Percentiles rank a stretch among this genome's conserved stretches.
phyloP scores from a whole-genome alignment of 2,797 vertebrate genomes.

The Coregonus suidteri region DNA sequence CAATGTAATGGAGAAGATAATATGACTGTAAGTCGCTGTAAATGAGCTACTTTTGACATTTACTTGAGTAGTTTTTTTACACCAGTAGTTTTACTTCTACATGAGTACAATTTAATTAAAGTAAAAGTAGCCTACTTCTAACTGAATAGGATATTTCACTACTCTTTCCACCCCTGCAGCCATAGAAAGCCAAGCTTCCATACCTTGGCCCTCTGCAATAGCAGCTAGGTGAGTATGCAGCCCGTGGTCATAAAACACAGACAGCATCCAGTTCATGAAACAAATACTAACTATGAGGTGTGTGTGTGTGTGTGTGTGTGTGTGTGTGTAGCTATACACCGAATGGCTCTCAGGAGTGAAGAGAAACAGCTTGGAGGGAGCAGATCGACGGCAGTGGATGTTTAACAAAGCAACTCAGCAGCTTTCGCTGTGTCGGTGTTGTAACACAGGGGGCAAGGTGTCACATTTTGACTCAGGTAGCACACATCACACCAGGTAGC shows the following conservation, averaged over 20 bases:
- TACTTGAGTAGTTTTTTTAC: too few relatives aligned
- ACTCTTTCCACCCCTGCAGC: too few relatives aligned
- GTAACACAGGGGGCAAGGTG: not conserved
- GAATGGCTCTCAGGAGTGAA: not conserved
- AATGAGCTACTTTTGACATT: too few relatives aligned
- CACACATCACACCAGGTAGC: not conserved
- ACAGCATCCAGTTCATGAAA: not conserved
- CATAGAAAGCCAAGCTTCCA: not conserved
- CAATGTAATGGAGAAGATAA: too few relatives aligned
- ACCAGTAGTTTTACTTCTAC: too few relatives aligned
- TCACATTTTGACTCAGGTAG: not conserved
- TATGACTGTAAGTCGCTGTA: too few relatives aligned
- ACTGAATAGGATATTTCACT: too few relatives aligned
- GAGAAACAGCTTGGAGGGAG: not conserved
- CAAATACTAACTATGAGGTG: not conserved
- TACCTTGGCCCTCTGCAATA: not conserved
- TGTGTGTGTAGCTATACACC: not conserved
- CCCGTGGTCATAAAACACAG: not conserved
- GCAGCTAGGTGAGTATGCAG: not conserved
- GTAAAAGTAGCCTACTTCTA: too few relatives aligned
- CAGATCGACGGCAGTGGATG: not conserved
- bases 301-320: slow-evolving; percentile 10
- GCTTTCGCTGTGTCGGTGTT: not conserved
- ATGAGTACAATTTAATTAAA: too few relatives aligned
- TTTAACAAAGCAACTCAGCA: not conserved